Conservation (phyloP, 2,888 invertebrate genomes). For the Hirtodrosophila histrioides region DNA sequence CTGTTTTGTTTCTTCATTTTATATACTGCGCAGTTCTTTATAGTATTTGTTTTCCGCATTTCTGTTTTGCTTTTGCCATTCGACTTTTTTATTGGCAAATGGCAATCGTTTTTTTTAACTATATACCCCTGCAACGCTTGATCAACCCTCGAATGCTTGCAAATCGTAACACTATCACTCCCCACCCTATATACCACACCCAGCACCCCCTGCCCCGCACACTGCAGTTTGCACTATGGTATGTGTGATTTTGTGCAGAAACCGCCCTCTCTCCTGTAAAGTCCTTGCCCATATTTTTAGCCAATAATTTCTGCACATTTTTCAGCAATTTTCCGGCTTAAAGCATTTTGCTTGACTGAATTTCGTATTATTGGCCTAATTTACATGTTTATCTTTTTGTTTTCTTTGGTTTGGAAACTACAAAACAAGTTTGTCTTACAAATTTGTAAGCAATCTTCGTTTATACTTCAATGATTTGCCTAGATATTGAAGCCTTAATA, state of each 20-base stretch:
- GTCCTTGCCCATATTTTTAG: neutral
- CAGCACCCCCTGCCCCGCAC: neutral
- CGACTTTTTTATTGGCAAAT: slow-evolving; percentile 73
- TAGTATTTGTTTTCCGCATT: slow-evolving; percentile 43
- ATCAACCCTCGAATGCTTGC: slow-evolving; percentile 43
- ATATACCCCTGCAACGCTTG: slow-evolving; percentile 1
- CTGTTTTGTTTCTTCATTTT: slow-evolving; percentile 33
- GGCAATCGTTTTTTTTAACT: slow-evolving; percentile 12
- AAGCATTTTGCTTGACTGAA: slow-evolving; percentile 14
- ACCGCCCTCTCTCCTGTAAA: slow-evolving; percentile 1
- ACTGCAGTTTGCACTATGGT: neutral
- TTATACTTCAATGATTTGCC: slow-evolving; percentile 23
- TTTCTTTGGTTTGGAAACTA: neutral
- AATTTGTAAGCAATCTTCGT: slow-evolving; percentile 17
- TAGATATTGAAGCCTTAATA: slow-evolving; percentile 29
- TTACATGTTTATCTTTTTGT: slow-evolving; percentile 18
- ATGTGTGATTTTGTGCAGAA: neutral
- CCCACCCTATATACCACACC: slow-evolving; percentile 10
- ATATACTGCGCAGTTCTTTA: slow-evolving; percentile 73
- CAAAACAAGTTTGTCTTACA: slow-evolving; percentile 45
- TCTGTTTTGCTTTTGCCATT: slow-evolving; percentile 64
- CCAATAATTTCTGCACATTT: slow-evolving; percentile 3
- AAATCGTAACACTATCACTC: slow-evolving; percentile 51
- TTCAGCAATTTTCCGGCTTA: neutral
- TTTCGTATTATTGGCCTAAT: slow-evolving; percentile 15